Percentiles rank a stretch among this genome's conserved stretches.
phyloP scores from a whole-genome alignment of 2,113 vertebrate species.

The Eclectus roratus region DNA sequence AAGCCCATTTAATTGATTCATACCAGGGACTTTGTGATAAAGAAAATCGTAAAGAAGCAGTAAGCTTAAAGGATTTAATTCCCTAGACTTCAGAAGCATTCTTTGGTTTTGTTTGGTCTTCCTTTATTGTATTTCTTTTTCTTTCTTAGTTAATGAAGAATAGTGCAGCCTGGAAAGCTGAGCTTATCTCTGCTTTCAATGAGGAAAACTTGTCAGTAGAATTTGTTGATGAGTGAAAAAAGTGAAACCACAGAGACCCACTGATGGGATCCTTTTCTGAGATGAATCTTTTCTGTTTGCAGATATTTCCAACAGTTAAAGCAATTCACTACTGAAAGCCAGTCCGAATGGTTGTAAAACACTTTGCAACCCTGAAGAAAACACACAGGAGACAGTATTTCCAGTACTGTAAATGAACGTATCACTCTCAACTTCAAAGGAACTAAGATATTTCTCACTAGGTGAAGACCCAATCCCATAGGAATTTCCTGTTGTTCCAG shows the following conservation, averaged over 20 bases:
- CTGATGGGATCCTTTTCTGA: constrained; percentile 28
- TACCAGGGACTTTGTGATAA: not conserved
- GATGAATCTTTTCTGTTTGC: constrained; percentile 34
- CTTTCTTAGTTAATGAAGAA: constrained; percentile 15
- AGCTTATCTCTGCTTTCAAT: constrained; percentile 49
- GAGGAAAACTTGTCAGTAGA: not conserved
- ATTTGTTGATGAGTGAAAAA: not conserved
- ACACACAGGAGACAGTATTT: not conserved
- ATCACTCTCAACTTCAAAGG: constrained; percentile 32
- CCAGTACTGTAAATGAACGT: not conserved
- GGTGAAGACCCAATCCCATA: not conserved
- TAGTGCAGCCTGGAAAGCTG: not conserved
- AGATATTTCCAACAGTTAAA: constrained; percentile 38
- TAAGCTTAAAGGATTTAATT: not conserved
- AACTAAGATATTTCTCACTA: not conserved
- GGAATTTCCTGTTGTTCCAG: not conserved
- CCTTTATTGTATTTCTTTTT: not conserved
- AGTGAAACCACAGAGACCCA: not conserved
- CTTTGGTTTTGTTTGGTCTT: not conserved
- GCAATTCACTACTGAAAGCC: not conserved
- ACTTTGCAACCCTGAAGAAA: not conserved
- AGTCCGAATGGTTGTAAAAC: constrained; percentile 4
- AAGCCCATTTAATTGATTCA: not conserved
- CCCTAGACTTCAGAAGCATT: not conserved
- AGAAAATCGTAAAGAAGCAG: not conserved